A percentile compares a stretch with the other conserved stretches of the same genome.
Evolutionary conservation across 1,140 invertebrate species (phyloP).

Genomic region (Homarus americanus): DNA sequence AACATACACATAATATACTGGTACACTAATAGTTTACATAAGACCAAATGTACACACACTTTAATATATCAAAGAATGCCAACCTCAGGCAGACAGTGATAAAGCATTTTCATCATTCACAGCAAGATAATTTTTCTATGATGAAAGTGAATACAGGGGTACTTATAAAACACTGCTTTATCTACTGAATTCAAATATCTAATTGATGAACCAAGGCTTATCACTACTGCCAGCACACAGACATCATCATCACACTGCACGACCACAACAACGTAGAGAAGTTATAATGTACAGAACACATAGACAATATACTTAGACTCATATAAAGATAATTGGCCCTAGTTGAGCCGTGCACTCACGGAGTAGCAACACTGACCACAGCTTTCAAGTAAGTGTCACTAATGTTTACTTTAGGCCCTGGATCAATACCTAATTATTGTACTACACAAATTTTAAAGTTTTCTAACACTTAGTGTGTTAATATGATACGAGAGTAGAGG

Average conservation of each 20-base stretch:
- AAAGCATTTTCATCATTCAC: not conserved
- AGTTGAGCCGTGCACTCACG: not conserved
- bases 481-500: not conserved
- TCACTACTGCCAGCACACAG: conserved; percentile 12
- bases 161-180: not conserved
- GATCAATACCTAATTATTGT: not conserved
- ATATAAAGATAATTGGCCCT: not conserved
- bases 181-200: not conserved
- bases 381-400: not conserved
- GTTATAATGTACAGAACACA: conserved; percentile 21
- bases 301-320: conserved; percentile 25
- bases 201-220: not conserved
- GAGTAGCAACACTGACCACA: not conserved
- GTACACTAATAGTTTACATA: conserved; percentile 33
- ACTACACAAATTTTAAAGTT: not conserved
- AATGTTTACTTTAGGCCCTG: not conserved
- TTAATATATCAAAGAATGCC: conserved; percentile 35
- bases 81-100: conserved; percentile 12
- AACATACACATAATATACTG: conserved; percentile 34
- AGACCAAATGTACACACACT: conserved; percentile 25
- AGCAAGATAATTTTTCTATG: not conserved
- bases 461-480: not conserved
- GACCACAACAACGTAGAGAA: conserved; percentile 23
- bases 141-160: not conserved
- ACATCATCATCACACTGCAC: conserved; percentile 17